Percentiles rank a stretch among this genome's conserved stretches.
phyloP scores from a whole-genome alignment of 2,113 vertebrate species.

The Paedocypris sp. region DNA sequence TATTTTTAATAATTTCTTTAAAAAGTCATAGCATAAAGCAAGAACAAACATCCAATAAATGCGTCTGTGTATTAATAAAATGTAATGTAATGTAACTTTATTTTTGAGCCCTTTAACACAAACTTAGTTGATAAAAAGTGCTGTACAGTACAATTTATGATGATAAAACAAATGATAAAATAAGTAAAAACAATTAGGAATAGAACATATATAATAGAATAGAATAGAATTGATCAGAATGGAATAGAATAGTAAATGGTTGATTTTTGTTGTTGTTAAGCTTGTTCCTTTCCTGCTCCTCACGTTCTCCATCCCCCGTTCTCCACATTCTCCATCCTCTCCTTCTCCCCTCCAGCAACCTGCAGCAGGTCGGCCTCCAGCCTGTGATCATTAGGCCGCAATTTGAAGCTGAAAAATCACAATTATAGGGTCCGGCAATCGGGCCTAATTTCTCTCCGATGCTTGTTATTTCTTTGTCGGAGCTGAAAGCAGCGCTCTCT shows the following conservation, averaged over 20 bases:
- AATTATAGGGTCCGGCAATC: constrained; percentile 42
- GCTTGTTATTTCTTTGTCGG: constrained; percentile 39
- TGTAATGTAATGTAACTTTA: too few relatives aligned
- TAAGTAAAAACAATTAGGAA: too few relatives aligned
- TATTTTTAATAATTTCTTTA: too few relatives aligned
- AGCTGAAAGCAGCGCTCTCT: constrained; percentile 19
- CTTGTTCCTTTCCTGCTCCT: background rate
- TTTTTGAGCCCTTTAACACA: too few relatives aligned
- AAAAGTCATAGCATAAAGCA: too few relatives aligned
- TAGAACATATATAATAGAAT: too few relatives aligned
- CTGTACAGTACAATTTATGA: too few relatives aligned
- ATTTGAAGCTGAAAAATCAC: constrained; percentile 46
- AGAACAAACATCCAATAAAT: too few relatives aligned
- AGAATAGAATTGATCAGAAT: background rate
- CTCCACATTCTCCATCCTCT: background rate
- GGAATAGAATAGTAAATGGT: background rate
- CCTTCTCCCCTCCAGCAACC: constrained; percentile 1
- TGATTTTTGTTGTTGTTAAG: background rate
- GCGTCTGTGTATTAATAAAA: too few relatives aligned
- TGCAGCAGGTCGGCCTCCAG: constrained; percentile 41
- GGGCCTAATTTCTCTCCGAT: constrained; percentile 32
- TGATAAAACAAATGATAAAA: too few relatives aligned
- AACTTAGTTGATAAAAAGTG: too few relatives aligned
- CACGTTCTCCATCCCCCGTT: background rate
- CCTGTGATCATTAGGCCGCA: constrained; percentile 44